These are phyloP conservation scores for Drosophila aff. DNA, from an alignment of 1,140 invertebrate species.

Conservation along the genomic window DNA sequence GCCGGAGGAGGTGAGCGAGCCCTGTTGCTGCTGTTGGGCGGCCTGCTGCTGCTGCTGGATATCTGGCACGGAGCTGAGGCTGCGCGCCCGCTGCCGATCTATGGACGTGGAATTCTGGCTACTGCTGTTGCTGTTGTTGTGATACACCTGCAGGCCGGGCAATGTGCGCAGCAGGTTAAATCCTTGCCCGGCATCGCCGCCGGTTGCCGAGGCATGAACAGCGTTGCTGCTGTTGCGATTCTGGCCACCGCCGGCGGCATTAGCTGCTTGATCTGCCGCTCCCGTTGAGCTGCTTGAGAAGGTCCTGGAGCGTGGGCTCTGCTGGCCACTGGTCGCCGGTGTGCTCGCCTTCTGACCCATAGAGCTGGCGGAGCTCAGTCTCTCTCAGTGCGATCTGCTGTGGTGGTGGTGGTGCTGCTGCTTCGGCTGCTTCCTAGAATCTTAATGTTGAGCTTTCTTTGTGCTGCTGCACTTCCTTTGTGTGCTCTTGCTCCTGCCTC, in stretches of 20 bases:
- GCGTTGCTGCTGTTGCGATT: conserved; percentile 13
- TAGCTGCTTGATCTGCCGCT: conserved; percentile 85
- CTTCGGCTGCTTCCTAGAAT: not conserved
- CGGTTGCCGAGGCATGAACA: conserved; percentile 15
- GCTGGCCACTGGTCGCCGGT: conserved; percentile 89
- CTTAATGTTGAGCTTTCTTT: conserved; percentile 7
- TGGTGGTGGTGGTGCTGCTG: not conserved
- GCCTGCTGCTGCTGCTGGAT: conserved; percentile 86
- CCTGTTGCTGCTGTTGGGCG: conserved; percentile 60
- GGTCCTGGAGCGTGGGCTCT: conserved; percentile 90
- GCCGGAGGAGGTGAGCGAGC: conserved; percentile 44
- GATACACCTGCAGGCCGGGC: conserved; percentile 89
- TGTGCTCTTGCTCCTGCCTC: conserved; percentile 2
- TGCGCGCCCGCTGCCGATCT: conserved; percentile 92
- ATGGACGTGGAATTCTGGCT: conserved; percentile 69
- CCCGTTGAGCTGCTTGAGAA: conserved; percentile 91
- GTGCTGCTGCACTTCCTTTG: conserved; percentile 6
- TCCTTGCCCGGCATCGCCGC: conserved; percentile 86
- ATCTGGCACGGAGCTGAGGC: conserved; percentile 93
- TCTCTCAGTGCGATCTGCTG: not conserved
- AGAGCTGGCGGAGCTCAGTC: conserved; percentile 37
- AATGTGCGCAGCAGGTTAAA: conserved; percentile 91
- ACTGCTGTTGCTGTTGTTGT: conserved; percentile 55
- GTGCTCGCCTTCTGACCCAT: conserved; percentile 95
- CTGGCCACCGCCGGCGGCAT: conserved; percentile 2